Percentiles rank a stretch among this genome's conserved stretches.
These are phyloP conservation scores for Furcula furcula DNA, from an alignment of 2,888 invertebrate species.

Conservation along the genomic window DNA sequence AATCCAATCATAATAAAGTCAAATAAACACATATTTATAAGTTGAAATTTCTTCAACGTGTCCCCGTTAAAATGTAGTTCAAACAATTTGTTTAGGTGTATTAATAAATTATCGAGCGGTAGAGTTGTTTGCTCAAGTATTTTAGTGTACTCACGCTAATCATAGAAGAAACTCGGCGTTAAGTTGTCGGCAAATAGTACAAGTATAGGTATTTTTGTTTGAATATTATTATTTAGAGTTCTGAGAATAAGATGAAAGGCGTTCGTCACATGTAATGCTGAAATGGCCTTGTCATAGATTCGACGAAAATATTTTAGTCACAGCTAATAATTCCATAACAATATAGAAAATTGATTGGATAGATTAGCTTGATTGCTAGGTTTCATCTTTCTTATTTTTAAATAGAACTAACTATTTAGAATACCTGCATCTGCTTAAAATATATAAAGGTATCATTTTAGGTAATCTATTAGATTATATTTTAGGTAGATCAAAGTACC, in stretches of 20 bases:
- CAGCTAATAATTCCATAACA: no score
- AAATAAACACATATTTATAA: neutral
- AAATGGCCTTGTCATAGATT: no score
- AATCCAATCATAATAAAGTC: conserved; percentile 17
- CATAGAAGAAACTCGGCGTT: conserved; percentile 55
- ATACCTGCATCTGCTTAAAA: no score
- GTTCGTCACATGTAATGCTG: no score
- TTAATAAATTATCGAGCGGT: conserved; percentile 60
- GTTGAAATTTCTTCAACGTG: conserved; percentile 32
- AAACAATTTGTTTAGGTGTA: conserved; percentile 49
- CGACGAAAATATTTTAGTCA: no score
- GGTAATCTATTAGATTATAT: no score
- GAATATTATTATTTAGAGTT: neutral
- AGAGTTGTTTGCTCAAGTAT: conserved; percentile 48
- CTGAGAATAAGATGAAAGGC: neutral
- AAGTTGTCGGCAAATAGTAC: conserved; percentile 53
- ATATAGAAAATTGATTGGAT: no score
- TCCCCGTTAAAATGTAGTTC: conserved; percentile 30
- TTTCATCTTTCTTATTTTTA: no score
- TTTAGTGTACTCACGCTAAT: conserved; percentile 62
- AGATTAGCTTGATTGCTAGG: no score
- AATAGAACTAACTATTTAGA: no score
- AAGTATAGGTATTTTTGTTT: conserved; percentile 25
- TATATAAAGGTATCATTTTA: no score
- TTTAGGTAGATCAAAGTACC: no score